Evolutionary conservation across 2,113 vertebrate genomes (phyloP).

Genomic region (Ondatra zibethicus): DNA sequence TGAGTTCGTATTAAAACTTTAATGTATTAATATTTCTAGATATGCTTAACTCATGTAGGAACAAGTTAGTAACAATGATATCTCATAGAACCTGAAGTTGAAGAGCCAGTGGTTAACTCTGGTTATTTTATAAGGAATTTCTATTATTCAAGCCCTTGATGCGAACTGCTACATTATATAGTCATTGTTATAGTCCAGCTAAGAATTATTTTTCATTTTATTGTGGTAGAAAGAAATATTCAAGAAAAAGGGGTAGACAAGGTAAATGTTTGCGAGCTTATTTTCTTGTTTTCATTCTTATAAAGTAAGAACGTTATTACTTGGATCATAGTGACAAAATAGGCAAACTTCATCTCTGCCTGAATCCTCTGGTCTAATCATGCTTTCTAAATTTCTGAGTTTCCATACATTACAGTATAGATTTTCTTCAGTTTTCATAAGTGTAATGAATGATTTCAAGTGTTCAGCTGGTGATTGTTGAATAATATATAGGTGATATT

Average conservation of each 20-base stretch:
- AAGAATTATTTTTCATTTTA: not conserved
- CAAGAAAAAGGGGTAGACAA: not conserved
- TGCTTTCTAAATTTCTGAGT: not conserved
- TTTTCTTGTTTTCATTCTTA: not conserved
- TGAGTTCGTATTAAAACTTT: not conserved
- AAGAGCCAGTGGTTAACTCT: not conserved
- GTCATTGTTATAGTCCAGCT: not conserved
- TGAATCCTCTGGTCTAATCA: not conserved
- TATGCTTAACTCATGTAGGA: not conserved
- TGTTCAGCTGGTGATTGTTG: not conserved
- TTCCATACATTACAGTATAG: not conserved
- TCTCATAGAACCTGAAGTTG: not conserved
- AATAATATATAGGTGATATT: not conserved
- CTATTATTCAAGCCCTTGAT: not conserved
- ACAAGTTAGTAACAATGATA: not conserved
- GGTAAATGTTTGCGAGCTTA: not conserved
- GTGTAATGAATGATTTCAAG: not conserved
- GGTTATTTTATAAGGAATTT: not conserved
- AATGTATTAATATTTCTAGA: not conserved
- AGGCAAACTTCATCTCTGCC: not conserved
- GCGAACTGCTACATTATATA: not conserved
- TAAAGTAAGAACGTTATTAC: not conserved
- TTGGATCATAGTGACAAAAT: accelerated
- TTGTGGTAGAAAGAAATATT: not conserved
- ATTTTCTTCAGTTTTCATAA: not conserved